These are phyloP conservation scores for Drosophila azteca DNA, from an alignment of 1,140 invertebrate genomes.

Conservation along the genomic window DNA sequence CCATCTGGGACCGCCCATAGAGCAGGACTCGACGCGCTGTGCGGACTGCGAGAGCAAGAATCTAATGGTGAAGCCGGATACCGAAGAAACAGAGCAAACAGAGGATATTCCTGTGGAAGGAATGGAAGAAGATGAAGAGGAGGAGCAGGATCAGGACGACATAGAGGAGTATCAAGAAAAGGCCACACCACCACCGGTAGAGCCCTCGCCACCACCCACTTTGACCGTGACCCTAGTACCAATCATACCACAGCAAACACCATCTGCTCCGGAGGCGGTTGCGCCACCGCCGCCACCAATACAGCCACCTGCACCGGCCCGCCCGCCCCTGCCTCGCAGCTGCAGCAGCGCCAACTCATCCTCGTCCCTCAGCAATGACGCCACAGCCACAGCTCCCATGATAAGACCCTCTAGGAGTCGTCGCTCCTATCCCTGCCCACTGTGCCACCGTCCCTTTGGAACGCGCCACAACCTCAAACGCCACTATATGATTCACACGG, in stretches of 20 bases:
- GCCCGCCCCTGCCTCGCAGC: constrained; percentile 44
- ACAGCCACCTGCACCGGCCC: constrained; percentile 25
- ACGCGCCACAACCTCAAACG: constrained; percentile 81
- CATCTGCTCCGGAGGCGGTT: constrained; percentile 9
- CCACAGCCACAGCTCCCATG: neutral
- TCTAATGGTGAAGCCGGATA: constrained; percentile 51
- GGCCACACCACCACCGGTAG: neutral
- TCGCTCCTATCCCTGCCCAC: constrained; percentile 64
- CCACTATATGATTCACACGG: constrained; percentile 82
- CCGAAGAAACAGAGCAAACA: constrained; percentile 11
- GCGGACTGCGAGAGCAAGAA: constrained; percentile 69
- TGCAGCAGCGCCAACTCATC: constrained; percentile 69
- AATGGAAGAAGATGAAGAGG: constrained; percentile 2
- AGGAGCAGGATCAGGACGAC: constrained; percentile 14
- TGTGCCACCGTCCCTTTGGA: constrained; percentile 79
- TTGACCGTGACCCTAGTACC: constrained; percentile 56
- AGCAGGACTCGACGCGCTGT: constrained; percentile 76
- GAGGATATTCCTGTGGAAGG: constrained; percentile 5
- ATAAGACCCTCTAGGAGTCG: constrained; percentile 32
- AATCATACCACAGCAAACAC: neutral
- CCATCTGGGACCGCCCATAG: constrained; percentile 50
- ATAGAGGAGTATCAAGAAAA: constrained; percentile 9
- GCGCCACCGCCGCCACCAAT: constrained; percentile 3
- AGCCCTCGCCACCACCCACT: constrained; percentile 18
- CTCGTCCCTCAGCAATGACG: constrained; percentile 68